Evolutionary conservation across 2,113 vertebrate species (phyloP).

Genomic region (Pseudolaguvia tuberculata): DNA sequence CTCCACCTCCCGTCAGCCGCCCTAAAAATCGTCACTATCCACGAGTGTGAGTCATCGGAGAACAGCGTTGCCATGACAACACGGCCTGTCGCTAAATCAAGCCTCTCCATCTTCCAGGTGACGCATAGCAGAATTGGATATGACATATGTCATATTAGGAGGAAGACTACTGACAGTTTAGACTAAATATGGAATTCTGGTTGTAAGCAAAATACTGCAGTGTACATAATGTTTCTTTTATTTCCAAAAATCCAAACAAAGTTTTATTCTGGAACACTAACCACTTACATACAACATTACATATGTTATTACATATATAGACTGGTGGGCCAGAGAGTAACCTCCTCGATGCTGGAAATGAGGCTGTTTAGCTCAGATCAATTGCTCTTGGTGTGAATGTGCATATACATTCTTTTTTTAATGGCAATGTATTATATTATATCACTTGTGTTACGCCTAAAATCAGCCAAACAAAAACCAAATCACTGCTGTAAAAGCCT

Average conservation of each 20-base stretch:
- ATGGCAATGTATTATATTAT: background rate
- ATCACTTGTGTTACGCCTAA: background rate
- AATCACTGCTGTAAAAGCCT: background rate
- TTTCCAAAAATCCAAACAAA: too few relatives aligned
- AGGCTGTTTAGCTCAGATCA: background rate
- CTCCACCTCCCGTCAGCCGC: slow-evolving; percentile 79
- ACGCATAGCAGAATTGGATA: slow-evolving; percentile 32
- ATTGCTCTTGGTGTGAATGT: background rate
- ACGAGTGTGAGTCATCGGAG: slow-evolving; percentile 88
- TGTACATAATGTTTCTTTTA: background rate
- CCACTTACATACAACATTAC: background rate
- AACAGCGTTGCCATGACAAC: slow-evolving; percentile 78
- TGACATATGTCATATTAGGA: slow-evolving; percentile 23
- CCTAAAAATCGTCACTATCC: slow-evolving; percentile 93
- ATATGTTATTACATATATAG: background rate
- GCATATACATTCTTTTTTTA: background rate
- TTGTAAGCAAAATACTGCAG: background rate
- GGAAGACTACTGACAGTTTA: background rate
- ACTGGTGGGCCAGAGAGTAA: background rate
- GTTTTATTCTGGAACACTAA: too few relatives aligned
- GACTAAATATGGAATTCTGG: slow-evolving; percentile 2
- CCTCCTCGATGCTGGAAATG: background rate
- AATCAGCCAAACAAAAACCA: background rate
- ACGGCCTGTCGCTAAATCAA: slow-evolving; percentile 74
- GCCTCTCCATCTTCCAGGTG: slow-evolving; percentile 94